Percentiles rank a stretch among this genome's conserved stretches.
Evolutionary conservation across 2,113 vertebrate species (phyloP).

Genomic region (Chitala chitala): DNA sequence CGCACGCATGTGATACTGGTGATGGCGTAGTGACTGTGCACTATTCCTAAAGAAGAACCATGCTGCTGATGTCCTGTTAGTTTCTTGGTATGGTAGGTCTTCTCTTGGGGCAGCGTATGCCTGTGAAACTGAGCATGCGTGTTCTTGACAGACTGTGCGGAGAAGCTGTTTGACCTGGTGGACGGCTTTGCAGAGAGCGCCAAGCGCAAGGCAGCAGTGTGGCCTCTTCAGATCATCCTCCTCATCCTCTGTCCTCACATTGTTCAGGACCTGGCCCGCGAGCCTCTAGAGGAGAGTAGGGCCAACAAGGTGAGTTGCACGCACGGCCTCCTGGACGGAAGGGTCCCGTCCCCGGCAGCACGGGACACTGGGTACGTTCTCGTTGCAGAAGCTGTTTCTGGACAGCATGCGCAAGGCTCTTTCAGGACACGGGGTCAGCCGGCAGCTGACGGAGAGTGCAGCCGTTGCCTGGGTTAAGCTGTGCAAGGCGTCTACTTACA

Average conservation of each 20-base stretch:
- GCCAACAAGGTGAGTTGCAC: conserved; percentile 90
- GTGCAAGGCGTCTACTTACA: conserved; percentile 96
- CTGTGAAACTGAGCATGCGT: no score
- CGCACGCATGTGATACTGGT: no score
- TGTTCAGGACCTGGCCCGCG: conserved; percentile 88
- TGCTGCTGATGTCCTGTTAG: no score
- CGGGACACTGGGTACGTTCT: background rate
- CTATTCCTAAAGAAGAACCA: no score
- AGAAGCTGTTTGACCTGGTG: conserved; percentile 94
- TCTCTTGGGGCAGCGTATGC: no score
- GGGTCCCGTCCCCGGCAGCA: no score
- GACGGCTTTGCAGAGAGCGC: conserved; percentile 96
- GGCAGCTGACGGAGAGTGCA: conserved; percentile 91
- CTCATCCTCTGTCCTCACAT: conserved; percentile 94
- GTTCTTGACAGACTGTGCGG: conserved; percentile 76
- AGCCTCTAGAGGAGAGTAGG: conserved; percentile 88
- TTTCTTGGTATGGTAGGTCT: no score
- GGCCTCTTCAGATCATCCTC: conserved; percentile 95
- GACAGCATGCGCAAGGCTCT: conserved; percentile 90
- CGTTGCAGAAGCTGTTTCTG: conserved; percentile 83
- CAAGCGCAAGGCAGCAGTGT: conserved; percentile 95
- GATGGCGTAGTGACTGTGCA: no score
- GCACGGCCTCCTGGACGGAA: no score
- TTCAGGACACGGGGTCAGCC: conserved; percentile 80
- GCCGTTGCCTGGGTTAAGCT: conserved; percentile 94